Conservation (phyloP, 1,140 invertebrate species). For the Dendrolimus punctatus region DNA sequence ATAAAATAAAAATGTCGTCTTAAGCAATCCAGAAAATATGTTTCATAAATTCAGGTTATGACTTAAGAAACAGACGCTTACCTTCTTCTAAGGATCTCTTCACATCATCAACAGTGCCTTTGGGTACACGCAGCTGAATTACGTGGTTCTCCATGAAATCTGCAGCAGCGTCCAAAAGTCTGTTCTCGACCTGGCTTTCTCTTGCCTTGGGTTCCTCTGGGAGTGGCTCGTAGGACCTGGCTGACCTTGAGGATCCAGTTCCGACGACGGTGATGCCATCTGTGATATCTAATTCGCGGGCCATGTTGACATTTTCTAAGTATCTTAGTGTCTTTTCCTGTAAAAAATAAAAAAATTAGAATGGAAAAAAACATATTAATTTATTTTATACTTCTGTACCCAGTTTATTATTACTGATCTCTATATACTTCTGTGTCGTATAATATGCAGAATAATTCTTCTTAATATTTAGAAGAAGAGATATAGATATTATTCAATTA, state of each 20-base stretch:
- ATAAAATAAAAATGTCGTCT: too few relatives aligned
- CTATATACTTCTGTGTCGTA: too few relatives aligned
- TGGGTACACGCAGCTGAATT: constrained; percentile 83
- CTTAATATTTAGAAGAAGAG: too few relatives aligned
- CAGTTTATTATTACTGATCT: background rate
- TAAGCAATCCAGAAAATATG: too few relatives aligned
- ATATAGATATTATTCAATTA: too few relatives aligned
- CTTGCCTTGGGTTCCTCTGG: constrained; percentile 79
- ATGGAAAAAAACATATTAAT: background rate
- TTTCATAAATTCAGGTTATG: background rate
- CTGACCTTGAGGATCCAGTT: constrained; percentile 70
- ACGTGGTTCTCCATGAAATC: constrained; percentile 85
- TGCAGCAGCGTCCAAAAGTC: constrained; percentile 80
- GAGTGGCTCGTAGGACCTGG: constrained; percentile 70
- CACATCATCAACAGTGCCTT: constrained; percentile 77
- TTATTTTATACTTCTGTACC: background rate
- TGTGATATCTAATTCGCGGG: constrained; percentile 71
- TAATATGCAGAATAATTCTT: too few relatives aligned
- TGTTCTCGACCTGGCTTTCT: constrained; percentile 81
- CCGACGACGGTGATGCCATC: constrained; percentile 83
- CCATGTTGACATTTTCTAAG: constrained; percentile 73
- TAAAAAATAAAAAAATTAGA: constrained; percentile 16
- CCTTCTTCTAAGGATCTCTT: constrained; percentile 79
- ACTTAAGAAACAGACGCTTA: constrained; percentile 28
- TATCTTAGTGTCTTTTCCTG: constrained; percentile 80